Evolutionary conservation across 2,888 invertebrate species (phyloP).

Genomic region (Conistra vaccinii): DNA sequence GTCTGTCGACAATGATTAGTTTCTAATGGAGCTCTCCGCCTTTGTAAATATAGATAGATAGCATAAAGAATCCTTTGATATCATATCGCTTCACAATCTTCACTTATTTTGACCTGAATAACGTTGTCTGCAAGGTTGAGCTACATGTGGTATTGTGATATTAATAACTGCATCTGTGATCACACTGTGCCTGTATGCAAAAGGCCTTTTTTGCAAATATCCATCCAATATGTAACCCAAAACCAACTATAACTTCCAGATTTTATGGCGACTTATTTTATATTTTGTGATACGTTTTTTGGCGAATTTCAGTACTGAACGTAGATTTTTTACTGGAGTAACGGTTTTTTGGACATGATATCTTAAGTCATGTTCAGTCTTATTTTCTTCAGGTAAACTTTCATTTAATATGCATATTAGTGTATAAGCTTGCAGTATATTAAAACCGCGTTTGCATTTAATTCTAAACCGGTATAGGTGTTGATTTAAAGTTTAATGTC

Average conservation of each 20-base stretch:
- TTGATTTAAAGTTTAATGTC: constrained; percentile 48
- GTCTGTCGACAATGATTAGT: background rate
- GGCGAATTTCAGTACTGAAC: background rate
- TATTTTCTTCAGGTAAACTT: constrained; percentile 1
- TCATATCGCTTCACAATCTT: constrained; percentile 13
- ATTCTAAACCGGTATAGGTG: constrained; percentile 16
- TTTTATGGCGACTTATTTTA: constrained; percentile 10
- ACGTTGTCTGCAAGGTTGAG: constrained; percentile 34
- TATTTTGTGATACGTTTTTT: background rate
- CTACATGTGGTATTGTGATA: constrained; percentile 45
- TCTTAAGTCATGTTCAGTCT: background rate
- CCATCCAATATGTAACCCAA: background rate
- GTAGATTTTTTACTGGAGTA: background rate
- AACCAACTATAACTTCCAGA: background rate
- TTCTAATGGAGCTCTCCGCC: background rate
- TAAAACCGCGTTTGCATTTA: constrained; percentile 5
- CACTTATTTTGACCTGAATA: constrained; percentile 44
- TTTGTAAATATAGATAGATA: background rate
- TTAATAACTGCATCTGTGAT: constrained; percentile 44
- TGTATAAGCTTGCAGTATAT: background rate
- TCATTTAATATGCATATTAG: constrained; percentile 2
- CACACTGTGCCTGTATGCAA: background rate
- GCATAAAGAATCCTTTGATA: background rate
- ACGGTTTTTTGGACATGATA: background rate
- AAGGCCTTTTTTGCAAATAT: constrained; percentile 12